Conservation (phyloP, 2,888 invertebrate genomes). For the Lasius platythorax region DNA sequence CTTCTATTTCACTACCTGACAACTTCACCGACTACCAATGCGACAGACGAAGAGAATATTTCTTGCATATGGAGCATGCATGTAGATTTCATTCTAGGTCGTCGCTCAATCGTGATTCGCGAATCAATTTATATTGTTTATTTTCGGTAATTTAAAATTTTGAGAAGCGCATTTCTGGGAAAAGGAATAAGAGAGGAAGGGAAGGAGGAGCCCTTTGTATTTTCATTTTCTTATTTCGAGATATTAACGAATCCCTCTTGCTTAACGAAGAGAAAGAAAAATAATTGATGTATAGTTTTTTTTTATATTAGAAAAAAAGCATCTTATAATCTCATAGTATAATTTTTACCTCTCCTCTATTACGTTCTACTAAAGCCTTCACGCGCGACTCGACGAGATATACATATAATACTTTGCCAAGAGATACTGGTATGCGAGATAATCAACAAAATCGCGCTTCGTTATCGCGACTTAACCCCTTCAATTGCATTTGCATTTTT, state of each 20-base stretch:
- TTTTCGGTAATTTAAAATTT: constrained; percentile 79
- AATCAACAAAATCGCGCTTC: not conserved
- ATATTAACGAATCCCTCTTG: not conserved
- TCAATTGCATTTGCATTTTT: not conserved
- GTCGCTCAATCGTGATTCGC: not conserved
- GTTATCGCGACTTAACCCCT: not conserved
- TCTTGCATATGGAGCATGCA: constrained; percentile 40
- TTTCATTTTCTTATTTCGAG: not conserved
- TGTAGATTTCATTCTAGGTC: constrained; percentile 29
- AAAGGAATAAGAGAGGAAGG: not conserved
- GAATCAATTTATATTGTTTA: constrained; percentile 71
- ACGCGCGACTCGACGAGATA: not conserved
- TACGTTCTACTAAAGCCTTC: not conserved
- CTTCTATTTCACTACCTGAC: constrained; percentile 38
- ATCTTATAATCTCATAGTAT: not conserved
- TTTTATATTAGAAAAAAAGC: not conserved
- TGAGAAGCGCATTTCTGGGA: constrained; percentile 52
- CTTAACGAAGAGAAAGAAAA: not conserved
- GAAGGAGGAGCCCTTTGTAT: not conserved
- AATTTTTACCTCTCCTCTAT: not conserved
- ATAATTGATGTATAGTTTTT: not conserved
- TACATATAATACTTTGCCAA: not conserved
- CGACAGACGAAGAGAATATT: constrained; percentile 59
- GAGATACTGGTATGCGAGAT: not conserved
- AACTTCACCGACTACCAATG: constrained; percentile 49